These are phyloP conservation scores for Phenacoccus solenopsis DNA, from an alignment of 1,140 invertebrate species.

Conservation along the genomic window DNA sequence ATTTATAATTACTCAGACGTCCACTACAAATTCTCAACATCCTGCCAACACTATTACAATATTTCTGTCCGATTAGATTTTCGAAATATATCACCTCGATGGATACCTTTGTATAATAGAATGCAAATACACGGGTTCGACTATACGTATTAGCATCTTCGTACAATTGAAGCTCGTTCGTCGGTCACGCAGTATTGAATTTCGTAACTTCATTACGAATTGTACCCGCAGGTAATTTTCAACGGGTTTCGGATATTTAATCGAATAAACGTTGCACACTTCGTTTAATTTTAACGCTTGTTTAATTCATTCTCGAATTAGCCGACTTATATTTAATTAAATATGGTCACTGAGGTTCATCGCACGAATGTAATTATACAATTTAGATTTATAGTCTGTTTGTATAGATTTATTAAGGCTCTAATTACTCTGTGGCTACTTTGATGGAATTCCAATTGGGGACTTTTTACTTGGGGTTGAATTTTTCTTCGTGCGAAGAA, in stretches of 20 bases:
- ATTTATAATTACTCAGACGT: too few relatives aligned
- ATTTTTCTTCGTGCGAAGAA: too few relatives aligned
- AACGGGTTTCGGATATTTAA: background rate
- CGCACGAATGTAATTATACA: too few relatives aligned
- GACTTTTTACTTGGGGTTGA: too few relatives aligned
- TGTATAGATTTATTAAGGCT: too few relatives aligned
- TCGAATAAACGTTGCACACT: background rate
- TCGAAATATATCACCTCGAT: too few relatives aligned
- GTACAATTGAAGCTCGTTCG: background rate
- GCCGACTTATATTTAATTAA: too few relatives aligned
- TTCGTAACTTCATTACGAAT: background rate
- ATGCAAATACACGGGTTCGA: background rate
- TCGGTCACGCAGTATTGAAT: slow-evolving; percentile 7
- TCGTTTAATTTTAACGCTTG: background rate
- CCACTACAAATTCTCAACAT: background rate
- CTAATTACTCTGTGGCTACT: too few relatives aligned
- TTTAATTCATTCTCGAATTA: background rate
- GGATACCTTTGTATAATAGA: background rate
- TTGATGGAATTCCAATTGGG: too few relatives aligned
- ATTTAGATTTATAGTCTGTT: too few relatives aligned
- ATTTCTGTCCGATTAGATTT: too few relatives aligned
- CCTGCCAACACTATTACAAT: background rate
- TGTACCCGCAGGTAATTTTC: background rate
- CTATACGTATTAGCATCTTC: background rate
- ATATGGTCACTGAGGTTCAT: background rate